phyloP scores from a whole-genome alignment of 2,113 vertebrate genomes.

The Synchiropus splendidus region DNA sequence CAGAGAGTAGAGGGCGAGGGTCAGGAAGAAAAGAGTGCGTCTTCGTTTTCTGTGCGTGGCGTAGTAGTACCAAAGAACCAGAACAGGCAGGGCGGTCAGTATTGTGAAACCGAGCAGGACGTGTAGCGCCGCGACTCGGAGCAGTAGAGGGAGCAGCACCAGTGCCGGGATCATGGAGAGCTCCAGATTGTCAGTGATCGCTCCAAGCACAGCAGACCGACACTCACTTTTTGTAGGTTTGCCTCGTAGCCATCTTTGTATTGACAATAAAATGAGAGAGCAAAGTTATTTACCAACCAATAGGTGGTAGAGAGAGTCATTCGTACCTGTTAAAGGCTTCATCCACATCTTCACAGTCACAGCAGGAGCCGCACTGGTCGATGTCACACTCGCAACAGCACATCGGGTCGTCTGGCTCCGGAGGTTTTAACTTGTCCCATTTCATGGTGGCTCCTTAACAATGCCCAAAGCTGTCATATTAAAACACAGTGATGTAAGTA shows the following conservation, averaged over 20 bases:
- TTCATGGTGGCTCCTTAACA: slow-evolving; percentile 44
- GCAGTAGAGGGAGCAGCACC: slow-evolving; percentile 77
- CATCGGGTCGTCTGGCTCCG: slow-evolving; percentile 58
- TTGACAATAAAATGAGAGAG: background rate
- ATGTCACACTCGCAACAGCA: slow-evolving; percentile 64
- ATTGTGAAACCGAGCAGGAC: slow-evolving; percentile 74
- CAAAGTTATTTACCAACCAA: background rate
- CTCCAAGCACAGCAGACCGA: slow-evolving; percentile 63
- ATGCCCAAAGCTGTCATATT: slow-evolving; percentile 9
- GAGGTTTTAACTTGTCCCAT: slow-evolving; percentile 62
- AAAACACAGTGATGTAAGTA: slow-evolving; percentile 6
- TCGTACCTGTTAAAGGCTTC: slow-evolving; percentile 58
- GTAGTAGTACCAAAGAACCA: slow-evolving; percentile 92
- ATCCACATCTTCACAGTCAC: slow-evolving; percentile 60
- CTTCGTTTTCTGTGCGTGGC: slow-evolving; percentile 84
- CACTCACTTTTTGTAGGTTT: slow-evolving; percentile 61
- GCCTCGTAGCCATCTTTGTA: slow-evolving; percentile 78
- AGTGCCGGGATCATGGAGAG: slow-evolving; percentile 81
- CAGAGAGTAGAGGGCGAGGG: slow-evolving; percentile 84
- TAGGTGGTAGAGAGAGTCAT: background rate
- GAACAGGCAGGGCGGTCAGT: slow-evolving; percentile 73
- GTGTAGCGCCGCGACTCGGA: slow-evolving; percentile 82
- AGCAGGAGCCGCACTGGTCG: slow-evolving; percentile 44
- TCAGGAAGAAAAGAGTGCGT: slow-evolving; percentile 89
- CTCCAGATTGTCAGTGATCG: slow-evolving; percentile 74